phyloP scores from a whole-genome alignment of 2,888 invertebrate genomes.

The Tachina fera region DNA sequence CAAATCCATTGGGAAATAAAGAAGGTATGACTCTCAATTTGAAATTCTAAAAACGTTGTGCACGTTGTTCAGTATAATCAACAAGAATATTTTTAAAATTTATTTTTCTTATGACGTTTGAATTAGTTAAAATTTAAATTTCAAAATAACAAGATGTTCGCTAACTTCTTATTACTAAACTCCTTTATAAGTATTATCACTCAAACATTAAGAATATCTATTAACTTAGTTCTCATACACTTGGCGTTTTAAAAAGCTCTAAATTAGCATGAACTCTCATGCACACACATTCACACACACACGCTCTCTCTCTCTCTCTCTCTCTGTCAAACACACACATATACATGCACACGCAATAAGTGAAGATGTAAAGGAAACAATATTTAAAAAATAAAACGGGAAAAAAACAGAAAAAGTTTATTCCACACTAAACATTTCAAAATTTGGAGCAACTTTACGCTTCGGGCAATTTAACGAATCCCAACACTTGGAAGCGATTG shows the following conservation, averaged over 20 bases:
- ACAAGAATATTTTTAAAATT: no score
- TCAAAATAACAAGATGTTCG: no score
- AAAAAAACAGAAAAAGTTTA: constrained; percentile 40
- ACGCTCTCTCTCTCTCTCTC: not conserved
- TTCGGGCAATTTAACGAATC: constrained; percentile 69
- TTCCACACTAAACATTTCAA: constrained; percentile 61
- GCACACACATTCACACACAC: not conserved
- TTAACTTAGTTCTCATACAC: not conserved
- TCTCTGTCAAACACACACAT: not conserved
- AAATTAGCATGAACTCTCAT: constrained; percentile 9
- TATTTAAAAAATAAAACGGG: not conserved
- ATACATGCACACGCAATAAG: not conserved
- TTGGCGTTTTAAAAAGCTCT: constrained; percentile 42
- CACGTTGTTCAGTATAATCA: no score
- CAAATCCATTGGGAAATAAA: no score
- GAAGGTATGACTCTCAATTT: no score
- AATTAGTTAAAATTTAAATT: no score
- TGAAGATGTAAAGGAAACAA: constrained; percentile 29
- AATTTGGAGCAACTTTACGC: constrained; percentile 71
- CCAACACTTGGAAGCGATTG: constrained; percentile 58
- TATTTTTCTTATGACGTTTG: no score
- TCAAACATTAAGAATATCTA: not conserved
- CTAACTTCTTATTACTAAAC: no score
- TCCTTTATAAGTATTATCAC: not conserved
- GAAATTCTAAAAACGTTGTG: no score